A percentile compares a stretch with the other conserved stretches of the same genome.
These are phyloP conservation scores for Archegozetes longisetosus DNA, from an alignment of 1,140 invertebrate species.

Conservation along the genomic window DNA sequence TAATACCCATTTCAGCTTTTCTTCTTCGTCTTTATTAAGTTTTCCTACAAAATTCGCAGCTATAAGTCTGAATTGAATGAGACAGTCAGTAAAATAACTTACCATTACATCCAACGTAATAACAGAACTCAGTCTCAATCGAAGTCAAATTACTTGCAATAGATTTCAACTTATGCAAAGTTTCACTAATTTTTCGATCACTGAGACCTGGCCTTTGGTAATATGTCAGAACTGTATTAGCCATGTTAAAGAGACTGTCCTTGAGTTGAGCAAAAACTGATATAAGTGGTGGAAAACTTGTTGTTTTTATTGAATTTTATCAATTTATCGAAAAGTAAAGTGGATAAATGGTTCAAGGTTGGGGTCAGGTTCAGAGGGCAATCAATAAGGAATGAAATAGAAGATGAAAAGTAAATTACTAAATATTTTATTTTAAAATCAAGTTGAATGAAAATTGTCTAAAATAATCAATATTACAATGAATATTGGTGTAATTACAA, in stretches of 20 bases:
- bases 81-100: conserved; percentile 2
- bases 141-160: background rate
- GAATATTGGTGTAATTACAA: no score
- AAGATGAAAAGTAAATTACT: no score
- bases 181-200: background rate
- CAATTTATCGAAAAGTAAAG: no score
- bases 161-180: background rate
- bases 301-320: no score
- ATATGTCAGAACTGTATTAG: conserved; percentile 2
- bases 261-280: no score
- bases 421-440: no score
- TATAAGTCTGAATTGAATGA: background rate
- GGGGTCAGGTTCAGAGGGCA: no score
- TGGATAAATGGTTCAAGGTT: no score
- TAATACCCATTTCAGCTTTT: conserved; percentile 18
- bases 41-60: conserved; percentile 7
- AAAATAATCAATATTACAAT: no score
- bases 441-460: no score
- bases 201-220: conserved; percentile 13
- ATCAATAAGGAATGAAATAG: no score
- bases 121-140: conserved; percentile 19
- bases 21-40: conserved; percentile 18
- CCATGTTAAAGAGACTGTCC: background rate
- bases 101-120: conserved; percentile 17
- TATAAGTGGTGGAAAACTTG: no score